Conservation (phyloP, 2,113 vertebrate species). For the Phaethornis superciliosus region DNA sequence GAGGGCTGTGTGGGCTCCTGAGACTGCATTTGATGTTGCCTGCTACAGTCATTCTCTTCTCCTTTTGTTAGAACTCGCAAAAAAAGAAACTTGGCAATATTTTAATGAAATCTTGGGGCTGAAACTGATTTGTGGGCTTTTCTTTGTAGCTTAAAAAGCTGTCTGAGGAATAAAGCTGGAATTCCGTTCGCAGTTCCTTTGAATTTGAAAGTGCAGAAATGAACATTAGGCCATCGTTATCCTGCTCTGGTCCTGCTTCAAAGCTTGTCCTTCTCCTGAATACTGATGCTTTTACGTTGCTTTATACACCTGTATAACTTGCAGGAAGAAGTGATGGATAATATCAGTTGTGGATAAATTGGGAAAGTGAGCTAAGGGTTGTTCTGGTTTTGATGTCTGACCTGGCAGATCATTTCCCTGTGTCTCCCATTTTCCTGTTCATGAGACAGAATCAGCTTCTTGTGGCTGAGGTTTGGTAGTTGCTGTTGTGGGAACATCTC, state of each 20-base stretch:
- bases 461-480: background rate
- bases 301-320: background rate
- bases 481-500: background rate
- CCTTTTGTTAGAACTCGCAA: background rate
- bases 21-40: background rate
- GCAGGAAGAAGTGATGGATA: background rate
- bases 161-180: background rate
- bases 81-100: background rate
- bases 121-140: background rate
- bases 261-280: background rate
- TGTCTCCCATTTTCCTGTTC: background rate
- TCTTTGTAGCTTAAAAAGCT: background rate
- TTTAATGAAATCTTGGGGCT: background rate
- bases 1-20: background rate
- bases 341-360: background rate
- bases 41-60: background rate
- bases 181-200: conserved; percentile 2
- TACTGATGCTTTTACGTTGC: background rate
- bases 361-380: background rate
- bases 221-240: background rate
- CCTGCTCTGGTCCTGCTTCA: background rate
- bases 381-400: background rate
- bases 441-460: background rate
- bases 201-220: background rate
- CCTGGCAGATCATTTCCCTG: background rate